Conservation (phyloP, 2,888 invertebrate species). For the Campaea margaritaria region DNA sequence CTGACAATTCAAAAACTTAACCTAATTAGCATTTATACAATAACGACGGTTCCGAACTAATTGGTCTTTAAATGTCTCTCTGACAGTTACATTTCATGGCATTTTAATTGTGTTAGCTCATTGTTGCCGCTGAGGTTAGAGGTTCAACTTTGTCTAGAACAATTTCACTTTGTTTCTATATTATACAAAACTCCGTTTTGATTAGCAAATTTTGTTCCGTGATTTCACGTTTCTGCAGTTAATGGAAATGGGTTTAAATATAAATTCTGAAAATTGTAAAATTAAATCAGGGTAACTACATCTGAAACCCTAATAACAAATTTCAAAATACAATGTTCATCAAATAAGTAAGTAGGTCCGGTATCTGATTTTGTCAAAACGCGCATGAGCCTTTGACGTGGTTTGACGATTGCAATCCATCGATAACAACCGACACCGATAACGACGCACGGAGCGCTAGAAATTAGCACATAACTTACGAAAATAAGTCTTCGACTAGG, state of each 20-base stretch:
- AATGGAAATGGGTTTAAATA: not conserved
- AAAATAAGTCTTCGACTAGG: too few species aligned
- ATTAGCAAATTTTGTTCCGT: not conserved
- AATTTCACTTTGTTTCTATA: constrained; percentile 19
- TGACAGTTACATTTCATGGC: constrained; percentile 46
- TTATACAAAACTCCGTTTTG: not conserved
- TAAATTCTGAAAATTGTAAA: too few species aligned
- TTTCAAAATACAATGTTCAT: too few species aligned
- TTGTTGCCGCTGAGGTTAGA: constrained; percentile 38
- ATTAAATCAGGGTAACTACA: too few species aligned
- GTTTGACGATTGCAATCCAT: too few species aligned
- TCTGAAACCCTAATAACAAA: not conserved
- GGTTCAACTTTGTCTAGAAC: constrained; percentile 27
- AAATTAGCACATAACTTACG: too few species aligned
- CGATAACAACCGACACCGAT: too few species aligned
- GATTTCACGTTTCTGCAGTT: not conserved
- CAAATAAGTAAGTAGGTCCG: too few species aligned
- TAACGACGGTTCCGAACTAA: constrained; percentile 32
- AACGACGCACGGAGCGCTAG: too few species aligned
- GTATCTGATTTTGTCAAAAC: too few species aligned
- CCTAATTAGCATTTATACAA: constrained; percentile 32
- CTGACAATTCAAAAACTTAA: constrained; percentile 27
- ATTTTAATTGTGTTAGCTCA: constrained; percentile 44
- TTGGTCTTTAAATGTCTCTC: constrained; percentile 44
- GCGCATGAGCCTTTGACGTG: too few species aligned